A percentile compares a stretch with the other conserved stretches of the same genome.
Evolutionary conservation across 1,140 invertebrate species (phyloP).

Genomic region (Sesamia nonagrioides): DNA sequence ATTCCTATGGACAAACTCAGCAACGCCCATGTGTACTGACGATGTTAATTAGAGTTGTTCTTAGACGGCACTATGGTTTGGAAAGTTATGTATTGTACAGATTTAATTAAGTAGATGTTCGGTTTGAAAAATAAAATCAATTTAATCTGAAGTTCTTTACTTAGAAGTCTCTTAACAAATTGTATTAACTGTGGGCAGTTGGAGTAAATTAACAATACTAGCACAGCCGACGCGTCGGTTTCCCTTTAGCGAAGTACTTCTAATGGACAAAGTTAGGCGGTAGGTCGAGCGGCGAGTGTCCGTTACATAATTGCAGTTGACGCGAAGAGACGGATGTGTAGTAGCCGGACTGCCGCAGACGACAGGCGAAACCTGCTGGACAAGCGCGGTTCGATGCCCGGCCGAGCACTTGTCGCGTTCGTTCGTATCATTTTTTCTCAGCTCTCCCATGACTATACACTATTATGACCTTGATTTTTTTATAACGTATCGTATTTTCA

Average conservation of each 20-base stretch:
- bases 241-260: constrained; percentile 18
- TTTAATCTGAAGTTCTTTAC: background rate
- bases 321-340: constrained; percentile 50
- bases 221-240: background rate
- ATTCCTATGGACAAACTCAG: constrained; percentile 38
- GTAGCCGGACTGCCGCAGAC: constrained; percentile 29
- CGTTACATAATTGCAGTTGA: constrained; percentile 61
- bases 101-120: background rate
- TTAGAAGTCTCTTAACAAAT: constrained; percentile 1
- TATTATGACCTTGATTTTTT: constrained; percentile 53
- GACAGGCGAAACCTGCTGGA: constrained; percentile 57
- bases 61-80: constrained; percentile 9
- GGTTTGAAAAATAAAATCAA: background rate
- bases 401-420: constrained; percentile 55
- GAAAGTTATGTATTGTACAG: background rate
- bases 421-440: constrained; percentile 53
- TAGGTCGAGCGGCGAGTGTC: constrained; percentile 43
- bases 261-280: constrained; percentile 48
- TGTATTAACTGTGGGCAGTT: background rate
- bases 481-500: constrained; percentile 23
- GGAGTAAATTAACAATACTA: background rate
- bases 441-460: constrained; percentile 41
- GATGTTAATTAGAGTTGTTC: background rate
- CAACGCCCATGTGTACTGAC: background rate
- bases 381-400: constrained; percentile 58